These are phyloP conservation scores for Parthenolecanium corni DNA, from an alignment of 2,888 invertebrate species.

Conservation along the genomic window DNA sequence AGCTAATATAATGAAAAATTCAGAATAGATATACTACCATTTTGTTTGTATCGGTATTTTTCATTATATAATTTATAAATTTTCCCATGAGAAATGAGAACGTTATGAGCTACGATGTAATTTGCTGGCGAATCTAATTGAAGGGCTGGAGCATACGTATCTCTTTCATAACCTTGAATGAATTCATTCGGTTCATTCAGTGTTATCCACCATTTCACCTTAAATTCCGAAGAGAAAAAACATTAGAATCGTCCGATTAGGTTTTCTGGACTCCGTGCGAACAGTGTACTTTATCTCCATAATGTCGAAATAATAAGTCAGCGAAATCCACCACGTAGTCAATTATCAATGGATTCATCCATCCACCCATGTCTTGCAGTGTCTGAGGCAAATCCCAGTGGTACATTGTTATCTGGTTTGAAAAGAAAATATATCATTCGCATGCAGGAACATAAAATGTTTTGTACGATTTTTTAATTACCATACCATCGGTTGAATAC, in stretches of 20 bases:
- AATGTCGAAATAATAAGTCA: conserved; percentile 42
- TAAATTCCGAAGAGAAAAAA: not conserved
- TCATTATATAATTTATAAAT: conserved; percentile 51
- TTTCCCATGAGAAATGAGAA: conserved; percentile 53
- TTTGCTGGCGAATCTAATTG: conserved; percentile 42
- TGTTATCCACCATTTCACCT: conserved; percentile 51
- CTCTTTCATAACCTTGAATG: conserved; percentile 33
- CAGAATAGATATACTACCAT: conserved; percentile 41
- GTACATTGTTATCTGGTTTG: conserved; percentile 39
- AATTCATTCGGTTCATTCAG: conserved; percentile 49
- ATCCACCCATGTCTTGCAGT: conserved; percentile 48
- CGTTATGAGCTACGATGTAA: conserved; percentile 52
- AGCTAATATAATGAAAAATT: not conserved
- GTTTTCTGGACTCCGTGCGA: too few species aligned
- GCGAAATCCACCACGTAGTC: conserved; percentile 54
- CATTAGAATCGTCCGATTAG: too few species aligned
- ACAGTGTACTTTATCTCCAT: conserved; percentile 45
- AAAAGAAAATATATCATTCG: not conserved
- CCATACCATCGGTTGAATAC: conserved; percentile 39
- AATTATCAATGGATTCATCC: conserved; percentile 53
- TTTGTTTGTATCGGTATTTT: conserved; percentile 44
- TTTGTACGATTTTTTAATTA: not conserved
- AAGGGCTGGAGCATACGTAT: conserved; percentile 34
- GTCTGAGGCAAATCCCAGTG: conserved; percentile 54
- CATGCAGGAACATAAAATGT: not conserved